A percentile compares a stretch with the other conserved stretches of the same genome.
phyloP scores from a whole-genome alignment of 2,888 invertebrate species.

The Andrena flavipes region DNA sequence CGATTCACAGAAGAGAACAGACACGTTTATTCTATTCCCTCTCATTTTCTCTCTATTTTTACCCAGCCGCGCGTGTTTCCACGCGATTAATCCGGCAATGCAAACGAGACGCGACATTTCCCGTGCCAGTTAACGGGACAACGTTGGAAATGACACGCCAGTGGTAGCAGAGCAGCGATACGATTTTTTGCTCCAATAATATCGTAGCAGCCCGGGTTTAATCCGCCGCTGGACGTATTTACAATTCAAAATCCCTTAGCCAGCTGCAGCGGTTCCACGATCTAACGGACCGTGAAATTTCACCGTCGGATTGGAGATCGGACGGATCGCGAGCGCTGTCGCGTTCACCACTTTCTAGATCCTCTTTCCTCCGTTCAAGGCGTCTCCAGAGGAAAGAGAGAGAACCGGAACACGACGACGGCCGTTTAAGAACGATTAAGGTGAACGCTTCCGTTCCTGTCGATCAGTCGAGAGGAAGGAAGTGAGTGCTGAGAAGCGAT shows the following conservation, averaged over 20 bases:
- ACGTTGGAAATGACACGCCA: neutral
- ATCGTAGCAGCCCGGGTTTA: constrained; percentile 11
- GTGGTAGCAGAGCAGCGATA: neutral
- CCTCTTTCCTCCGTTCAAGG: neutral
- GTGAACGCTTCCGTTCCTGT: neutral
- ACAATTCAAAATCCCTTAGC: constrained; percentile 39
- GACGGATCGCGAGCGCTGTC: constrained; percentile 11
- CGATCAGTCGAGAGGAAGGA: neutral
- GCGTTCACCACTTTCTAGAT: constrained; percentile 34
- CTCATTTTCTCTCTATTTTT: neutral
- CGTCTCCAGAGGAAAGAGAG: constrained; percentile 5
- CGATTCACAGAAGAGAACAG: neutral
- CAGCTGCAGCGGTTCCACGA: neutral
- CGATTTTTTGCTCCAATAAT: constrained; percentile 17
- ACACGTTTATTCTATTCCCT: too few relatives aligned
- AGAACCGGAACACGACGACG: constrained; percentile 22
- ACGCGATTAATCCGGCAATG: neutral
- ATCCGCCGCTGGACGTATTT: constrained; percentile 34
- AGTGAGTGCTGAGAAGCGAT: too few relatives aligned
- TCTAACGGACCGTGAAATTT: constrained; percentile 38
- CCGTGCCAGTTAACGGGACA: constrained; percentile 1
- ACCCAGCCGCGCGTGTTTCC: neutral
- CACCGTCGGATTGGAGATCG: constrained; percentile 27
- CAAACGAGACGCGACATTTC: neutral
- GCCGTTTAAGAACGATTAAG: neutral